These are phyloP conservation scores for Laothoe populi DNA, from an alignment of 2,888 invertebrate genomes.

Conservation along the genomic window DNA sequence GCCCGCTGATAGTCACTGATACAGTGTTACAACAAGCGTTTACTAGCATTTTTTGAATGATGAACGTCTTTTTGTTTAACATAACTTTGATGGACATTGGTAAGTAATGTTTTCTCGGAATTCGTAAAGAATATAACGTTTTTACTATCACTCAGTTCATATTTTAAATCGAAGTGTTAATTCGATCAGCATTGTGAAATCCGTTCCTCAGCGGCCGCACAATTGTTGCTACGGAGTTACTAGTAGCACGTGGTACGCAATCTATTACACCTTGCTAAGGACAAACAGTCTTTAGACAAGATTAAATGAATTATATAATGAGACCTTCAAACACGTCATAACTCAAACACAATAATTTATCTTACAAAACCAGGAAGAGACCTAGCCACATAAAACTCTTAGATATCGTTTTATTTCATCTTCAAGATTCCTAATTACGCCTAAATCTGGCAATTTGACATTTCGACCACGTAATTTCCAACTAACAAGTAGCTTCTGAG, in stretches of 20 bases:
- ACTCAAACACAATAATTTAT: not conserved
- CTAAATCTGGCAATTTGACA: no score
- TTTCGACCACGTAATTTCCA: conserved; percentile 1
- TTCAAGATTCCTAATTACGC: not conserved
- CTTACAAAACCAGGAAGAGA: not conserved
- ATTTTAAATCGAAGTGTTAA: not conserved
- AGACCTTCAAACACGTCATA: not conserved
- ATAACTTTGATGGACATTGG: not conserved
- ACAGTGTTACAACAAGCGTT: conserved; percentile 19
- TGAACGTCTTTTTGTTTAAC: not conserved
- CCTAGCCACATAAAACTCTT: not conserved
- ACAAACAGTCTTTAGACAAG: conserved; percentile 1
- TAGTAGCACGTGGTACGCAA: not conserved
- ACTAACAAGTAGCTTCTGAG: not conserved
- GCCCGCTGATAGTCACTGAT: conserved; percentile 24
- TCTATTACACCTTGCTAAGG: not conserved
- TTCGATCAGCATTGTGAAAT: not conserved
- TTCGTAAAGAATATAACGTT: not conserved
- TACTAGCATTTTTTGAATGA: not conserved
- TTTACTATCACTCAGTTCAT: not conserved
- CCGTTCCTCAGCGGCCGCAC: not conserved
- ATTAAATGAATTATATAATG: not conserved
- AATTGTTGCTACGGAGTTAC: not conserved
- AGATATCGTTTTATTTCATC: not conserved
- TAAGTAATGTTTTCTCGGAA: not conserved